phyloP scores from a whole-genome alignment of 2,888 invertebrate genomes.

The Anarsia innoxiella region DNA sequence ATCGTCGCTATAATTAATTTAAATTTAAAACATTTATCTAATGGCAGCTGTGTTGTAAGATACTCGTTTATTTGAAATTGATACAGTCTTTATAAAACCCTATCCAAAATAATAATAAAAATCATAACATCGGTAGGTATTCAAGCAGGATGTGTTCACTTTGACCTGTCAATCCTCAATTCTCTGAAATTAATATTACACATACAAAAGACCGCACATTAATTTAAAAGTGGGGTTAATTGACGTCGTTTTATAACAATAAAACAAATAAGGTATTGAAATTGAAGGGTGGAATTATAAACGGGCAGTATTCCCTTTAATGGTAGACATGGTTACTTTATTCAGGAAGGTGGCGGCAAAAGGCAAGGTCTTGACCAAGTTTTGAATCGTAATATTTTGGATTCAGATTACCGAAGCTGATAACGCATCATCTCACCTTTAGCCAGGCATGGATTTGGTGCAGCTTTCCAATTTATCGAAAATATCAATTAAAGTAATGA shows the following conservation, averaged over 20 bases:
- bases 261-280: slow-evolving; percentile 63
- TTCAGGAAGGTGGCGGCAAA: slow-evolving; percentile 46
- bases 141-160: no score
- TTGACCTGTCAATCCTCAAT: not conserved
- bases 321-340: slow-evolving; percentile 53
- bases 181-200: slow-evolving; percentile 1
- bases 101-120: no score
- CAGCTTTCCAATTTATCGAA: not conserved
- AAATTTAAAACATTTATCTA: no score
- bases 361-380: slow-evolving; percentile 68
- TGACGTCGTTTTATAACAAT: slow-evolving; percentile 64
- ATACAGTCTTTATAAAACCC: no score
- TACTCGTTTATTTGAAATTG: no score
- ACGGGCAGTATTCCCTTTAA: slow-evolving; percentile 60
- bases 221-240: slow-evolving; percentile 55
- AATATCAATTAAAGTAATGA: no score
- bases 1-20: no score
- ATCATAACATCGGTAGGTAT: no score
- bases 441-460: slow-evolving; percentile 41
- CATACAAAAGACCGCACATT: slow-evolving; percentile 39
- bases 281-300: slow-evolving; percentile 57
- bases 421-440: slow-evolving; percentile 71
- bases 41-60: no score
- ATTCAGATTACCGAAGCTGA: slow-evolving; percentile 70
- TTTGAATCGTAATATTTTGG: slow-evolving; percentile 75